Evolutionary conservation across 2,797 vertebrate genomes (phyloP), one percentile per base, ranked within the genome.

Genomic region (Calcarius lapponicus): DNA sequence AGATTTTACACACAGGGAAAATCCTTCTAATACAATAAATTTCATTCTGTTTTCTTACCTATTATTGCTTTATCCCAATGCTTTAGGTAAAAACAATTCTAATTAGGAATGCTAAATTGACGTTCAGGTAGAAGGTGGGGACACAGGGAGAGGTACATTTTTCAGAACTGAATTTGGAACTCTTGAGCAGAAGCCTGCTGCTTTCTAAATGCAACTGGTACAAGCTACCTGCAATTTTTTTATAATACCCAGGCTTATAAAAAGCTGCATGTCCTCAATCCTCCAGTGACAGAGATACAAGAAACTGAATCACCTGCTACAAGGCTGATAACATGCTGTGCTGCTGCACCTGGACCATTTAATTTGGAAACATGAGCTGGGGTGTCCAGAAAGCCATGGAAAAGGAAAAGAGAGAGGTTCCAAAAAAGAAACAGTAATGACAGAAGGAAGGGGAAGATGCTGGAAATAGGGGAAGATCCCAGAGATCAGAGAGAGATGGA

Each of bases 301-400:
- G 47, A 80, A 90, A 73, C 19, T 2, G 3, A 80, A 61, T 9
- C 13, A 57, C 38, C n/a, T 67, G 21, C 56, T 34, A 31, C 11
- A 17, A 51, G 15, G 9, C 17, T 57, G 42, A 36, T 26, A 24
- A 40, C 10, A 16, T 0, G 0, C 4, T n/a, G 13, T 36, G 9
- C 16, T 80, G 75, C 43, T 58, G 51, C 64, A 80, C 10, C 15
- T 15, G 18, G 38, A 54, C 47, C 42, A 10, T 31, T 64, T 13
- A n/a, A 47, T 47, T 7, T 31, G 34, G 80, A 70, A 82, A 87
- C 6, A 47, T 11, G 43, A 71, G 17, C 13, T 9, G 73, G 21
- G 13, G 18, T 7, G 20, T 36, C 15, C 31, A 58, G 20, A 70
- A 87, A 74, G n/a, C 60, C 13, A 18, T n/a, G 12, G 6, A 73